These are phyloP conservation scores for Chloroceryle inda DNA, from an alignment of 2,797 vertebrate genomes.

Conservation along the genomic window DNA sequence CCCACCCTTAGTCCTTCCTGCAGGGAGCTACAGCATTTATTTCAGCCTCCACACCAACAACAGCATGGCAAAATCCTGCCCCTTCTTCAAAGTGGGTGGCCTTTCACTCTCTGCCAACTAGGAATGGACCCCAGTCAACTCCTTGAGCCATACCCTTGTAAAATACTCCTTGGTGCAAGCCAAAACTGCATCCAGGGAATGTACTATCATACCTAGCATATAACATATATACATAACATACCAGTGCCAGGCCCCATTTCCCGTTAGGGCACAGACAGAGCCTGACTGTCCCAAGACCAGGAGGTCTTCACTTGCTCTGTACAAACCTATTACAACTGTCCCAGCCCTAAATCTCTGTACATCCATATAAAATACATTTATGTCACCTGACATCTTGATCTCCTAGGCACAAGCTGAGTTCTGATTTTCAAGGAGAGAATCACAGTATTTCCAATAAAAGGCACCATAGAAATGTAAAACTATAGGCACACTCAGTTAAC, in stretches of 20 bases:
- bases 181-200: fast-evolving
- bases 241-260: fast-evolving
- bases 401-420: no score
- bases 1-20: not conserved
- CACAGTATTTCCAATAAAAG: not conserved
- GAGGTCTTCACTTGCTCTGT: no score
- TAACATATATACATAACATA: no score
- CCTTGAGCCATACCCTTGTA: no score
- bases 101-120: not conserved
- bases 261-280: not conserved
- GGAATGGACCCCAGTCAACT: not conserved
- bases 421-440: not conserved
- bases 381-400: no score
- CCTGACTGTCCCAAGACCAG: not conserved
- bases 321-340: no score
- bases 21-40: not conserved
- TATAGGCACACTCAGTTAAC: not conserved
- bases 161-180: not conserved
- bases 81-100: not conserved
- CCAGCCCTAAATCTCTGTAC: no score
- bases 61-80: not conserved
- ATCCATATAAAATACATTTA: no score
- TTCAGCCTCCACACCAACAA: not conserved
- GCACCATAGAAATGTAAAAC: not conserved
- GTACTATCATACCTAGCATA: no score